A percentile compares a stretch with the other conserved stretches of the same genome.
phyloP scores from a whole-genome alignment of 2,888 invertebrate genomes.

The Meteorus colon region DNA sequence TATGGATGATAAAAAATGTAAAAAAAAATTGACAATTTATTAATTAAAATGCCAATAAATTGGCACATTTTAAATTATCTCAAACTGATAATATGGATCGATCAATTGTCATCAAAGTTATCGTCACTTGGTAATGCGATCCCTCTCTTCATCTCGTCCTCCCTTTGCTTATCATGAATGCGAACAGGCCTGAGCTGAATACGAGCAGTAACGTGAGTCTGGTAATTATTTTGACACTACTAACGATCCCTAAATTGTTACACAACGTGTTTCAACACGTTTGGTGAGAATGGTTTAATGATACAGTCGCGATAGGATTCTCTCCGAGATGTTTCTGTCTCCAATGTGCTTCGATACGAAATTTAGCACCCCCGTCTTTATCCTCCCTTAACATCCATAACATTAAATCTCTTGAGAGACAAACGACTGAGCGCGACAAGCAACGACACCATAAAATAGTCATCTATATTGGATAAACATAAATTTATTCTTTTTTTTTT shows the following conservation, averaged over 20 bases:
- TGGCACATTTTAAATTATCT: no score
- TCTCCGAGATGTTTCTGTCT: not conserved
- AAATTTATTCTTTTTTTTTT: not conserved
- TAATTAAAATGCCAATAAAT: no score
- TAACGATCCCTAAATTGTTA: conserved; percentile 7
- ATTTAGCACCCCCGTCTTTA: not conserved
- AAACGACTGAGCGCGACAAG: not conserved
- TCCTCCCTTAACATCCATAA: conserved; percentile 6
- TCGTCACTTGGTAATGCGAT: no score
- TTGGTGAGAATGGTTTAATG: conserved; percentile 7
- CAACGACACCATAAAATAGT: conserved; percentile 16
- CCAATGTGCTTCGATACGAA: not conserved
- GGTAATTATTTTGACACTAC: not conserved
- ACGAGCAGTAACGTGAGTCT: not conserved
- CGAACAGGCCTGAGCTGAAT: not conserved
- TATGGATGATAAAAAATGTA: no score
- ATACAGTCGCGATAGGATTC: conserved; percentile 7
- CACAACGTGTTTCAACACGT: not conserved
- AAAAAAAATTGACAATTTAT: no score
- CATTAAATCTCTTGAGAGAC: conserved; percentile 3
- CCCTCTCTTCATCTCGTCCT: no score
- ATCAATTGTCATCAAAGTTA: no score
- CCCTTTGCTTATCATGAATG: no score
- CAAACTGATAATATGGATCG: no score
- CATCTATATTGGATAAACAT: conserved; percentile 11